phyloP scores from a whole-genome alignment of 1,140 invertebrate species.

The Camponotus pennsylvanicus region DNA sequence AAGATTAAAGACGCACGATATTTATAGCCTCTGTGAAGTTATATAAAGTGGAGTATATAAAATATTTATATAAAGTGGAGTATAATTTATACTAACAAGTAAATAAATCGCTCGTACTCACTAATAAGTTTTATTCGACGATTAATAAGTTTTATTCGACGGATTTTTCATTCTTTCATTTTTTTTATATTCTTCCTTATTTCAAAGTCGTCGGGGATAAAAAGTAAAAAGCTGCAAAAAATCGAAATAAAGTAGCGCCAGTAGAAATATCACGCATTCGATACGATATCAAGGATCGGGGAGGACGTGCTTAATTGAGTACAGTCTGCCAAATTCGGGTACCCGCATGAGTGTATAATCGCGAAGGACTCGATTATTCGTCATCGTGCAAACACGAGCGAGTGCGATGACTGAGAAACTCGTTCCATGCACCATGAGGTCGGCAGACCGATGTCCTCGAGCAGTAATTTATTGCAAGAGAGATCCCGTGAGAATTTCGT shows the following conservation, averaged over 20 bases:
- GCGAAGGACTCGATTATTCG: constrained; percentile 52
- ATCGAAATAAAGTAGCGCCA: not conserved
- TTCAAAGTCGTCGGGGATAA: not conserved
- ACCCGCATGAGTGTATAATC: constrained; percentile 73
- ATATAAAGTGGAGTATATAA: too few species aligned
- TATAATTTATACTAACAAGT: not conserved
- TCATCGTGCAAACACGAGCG: constrained; percentile 52
- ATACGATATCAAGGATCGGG: not conserved
- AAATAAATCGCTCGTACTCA: not conserved
- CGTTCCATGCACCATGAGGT: constrained; percentile 65
- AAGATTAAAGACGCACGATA: not conserved
- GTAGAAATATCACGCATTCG: not conserved
- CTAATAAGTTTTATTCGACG: too few species aligned
- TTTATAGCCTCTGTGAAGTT: too few species aligned
- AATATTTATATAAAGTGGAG: too few species aligned
- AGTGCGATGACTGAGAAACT: constrained; percentile 62
- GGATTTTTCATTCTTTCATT: not conserved
- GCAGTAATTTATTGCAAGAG: constrained; percentile 45
- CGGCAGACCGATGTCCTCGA: constrained; percentile 56
- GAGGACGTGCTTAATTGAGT: constrained; percentile 61
- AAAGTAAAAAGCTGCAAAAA: not conserved
- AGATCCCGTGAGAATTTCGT: constrained; percentile 63
- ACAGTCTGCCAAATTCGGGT: constrained; percentile 66
- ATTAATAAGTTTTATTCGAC: not conserved
- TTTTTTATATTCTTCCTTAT: not conserved